Base-by-base conservation (phyloP, 2,113 vertebrate species). In the Esox niger region DNA sequence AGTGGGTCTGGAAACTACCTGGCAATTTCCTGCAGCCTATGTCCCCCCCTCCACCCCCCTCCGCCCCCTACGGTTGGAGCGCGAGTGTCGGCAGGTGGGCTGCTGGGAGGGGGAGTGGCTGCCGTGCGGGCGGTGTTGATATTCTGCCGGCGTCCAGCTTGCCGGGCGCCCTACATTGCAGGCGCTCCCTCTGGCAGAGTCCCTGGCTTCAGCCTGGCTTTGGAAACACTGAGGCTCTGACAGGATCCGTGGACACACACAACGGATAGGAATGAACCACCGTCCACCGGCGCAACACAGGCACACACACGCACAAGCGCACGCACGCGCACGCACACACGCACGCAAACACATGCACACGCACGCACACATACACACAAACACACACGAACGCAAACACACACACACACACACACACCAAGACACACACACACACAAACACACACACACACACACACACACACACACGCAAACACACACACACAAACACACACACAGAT, bases 1-100 rank as follows among this genome's bases (percentile, higher is more conserved):
- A 91, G 88, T 89, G 90, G 90, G 88, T 91, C 90, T 92, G 85
- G 88, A 91, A 89, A 90, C 88, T 91, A 91, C 88, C 91, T 91
- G 90, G 86, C 89, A 90, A 88, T 91, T 91, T 91, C 90, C 85
- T 85, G 77, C 81, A 86, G 79, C 83, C 84, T 72, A 29, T 76
- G 75, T 72, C 32, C 26, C 33, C 55, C 62, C 32, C 64, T 65
- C 30, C 64, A 57, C 58, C 25, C 31, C 43, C 55, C 70, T 60
- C 57, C 46, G 60, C 56, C 67, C 60, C 31, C 54, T 58, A 23
- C 59, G 77, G 83, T 88, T 91, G 88, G 90, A 90, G 89, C 85
- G 84, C 83, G 80, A 81, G 83, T 86, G 85, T 87, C 86, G 86
- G 90, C 88, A 91, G 90, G 90, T 90, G 90, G 89, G 88, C 87